A percentile compares a stretch with the other conserved stretches of the same genome.
These are phyloP conservation scores for Amphiprion clarkii DNA, from an alignment of 2,797 vertebrate genomes.

Conservation along the genomic window DNA sequence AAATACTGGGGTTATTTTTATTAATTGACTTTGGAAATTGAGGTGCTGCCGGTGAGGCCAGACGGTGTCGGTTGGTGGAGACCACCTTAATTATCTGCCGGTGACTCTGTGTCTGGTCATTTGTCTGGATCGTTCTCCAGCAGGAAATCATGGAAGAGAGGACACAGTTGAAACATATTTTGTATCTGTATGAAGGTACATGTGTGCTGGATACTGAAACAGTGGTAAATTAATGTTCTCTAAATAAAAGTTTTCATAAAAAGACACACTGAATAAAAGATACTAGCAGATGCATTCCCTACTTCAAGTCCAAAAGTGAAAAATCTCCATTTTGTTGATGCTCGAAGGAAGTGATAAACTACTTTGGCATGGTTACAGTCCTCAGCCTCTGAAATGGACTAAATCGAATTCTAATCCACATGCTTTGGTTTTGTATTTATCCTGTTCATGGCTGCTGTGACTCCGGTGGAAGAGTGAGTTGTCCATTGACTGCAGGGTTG, in stretches of 20 bases:
- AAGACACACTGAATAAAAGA: neutral
- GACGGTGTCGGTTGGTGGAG: slow-evolving; percentile 12
- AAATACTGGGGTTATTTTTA: slow-evolving; percentile 27
- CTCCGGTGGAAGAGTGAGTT: too few species aligned
- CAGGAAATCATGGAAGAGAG: slow-evolving; percentile 32
- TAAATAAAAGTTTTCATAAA: slow-evolving; percentile 6
- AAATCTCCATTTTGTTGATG: neutral
- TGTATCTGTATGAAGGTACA: neutral
- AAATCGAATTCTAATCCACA: neutral
- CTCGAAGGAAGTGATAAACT: neutral
- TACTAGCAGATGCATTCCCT: neutral
- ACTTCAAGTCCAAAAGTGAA: too few species aligned
- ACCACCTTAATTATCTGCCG: slow-evolving; percentile 28
- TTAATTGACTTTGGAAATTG: slow-evolving; percentile 37
- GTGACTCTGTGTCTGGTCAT: slow-evolving; percentile 11
- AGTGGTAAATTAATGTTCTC: slow-evolving; percentile 9
- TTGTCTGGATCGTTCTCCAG: slow-evolving; percentile 29
- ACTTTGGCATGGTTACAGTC: neutral
- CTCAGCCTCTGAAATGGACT: neutral
- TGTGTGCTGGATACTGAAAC: slow-evolving; percentile 2
- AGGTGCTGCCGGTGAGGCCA: slow-evolving; percentile 14
- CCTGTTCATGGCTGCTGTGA: neutral
- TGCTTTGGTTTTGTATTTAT: neutral
- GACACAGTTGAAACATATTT: slow-evolving; percentile 39
- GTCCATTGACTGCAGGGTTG: too few species aligned